A percentile compares a stretch with the other conserved stretches of the same genome.
These are phyloP conservation scores for Bhutanitis thaidina DNA, from an alignment of 2,888 invertebrate species.

Conservation along the genomic window DNA sequence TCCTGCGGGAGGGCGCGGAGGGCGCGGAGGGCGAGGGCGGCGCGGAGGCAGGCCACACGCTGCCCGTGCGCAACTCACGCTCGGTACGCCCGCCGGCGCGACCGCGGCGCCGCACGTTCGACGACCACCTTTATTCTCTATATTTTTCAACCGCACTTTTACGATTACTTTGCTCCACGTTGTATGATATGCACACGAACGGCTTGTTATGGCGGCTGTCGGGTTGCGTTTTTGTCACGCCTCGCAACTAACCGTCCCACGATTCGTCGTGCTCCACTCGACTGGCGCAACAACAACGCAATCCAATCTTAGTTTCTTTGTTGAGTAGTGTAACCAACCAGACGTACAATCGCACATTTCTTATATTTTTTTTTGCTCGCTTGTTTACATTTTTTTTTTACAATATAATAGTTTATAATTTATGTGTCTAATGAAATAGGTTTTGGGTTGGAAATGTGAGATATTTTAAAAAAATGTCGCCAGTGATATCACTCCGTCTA, in stretches of 20 bases:
- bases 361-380: slow-evolving; percentile 3
- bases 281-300: slow-evolving; percentile 23
- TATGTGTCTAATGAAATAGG: too few relatives aligned
- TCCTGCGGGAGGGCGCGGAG: slow-evolving; percentile 63
- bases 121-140: neutral
- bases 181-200: slow-evolving; percentile 53
- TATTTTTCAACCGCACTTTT: slow-evolving; percentile 28
- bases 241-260: slow-evolving; percentile 26
- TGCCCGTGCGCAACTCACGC: slow-evolving; percentile 77
- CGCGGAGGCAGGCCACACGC: slow-evolving; percentile 70
- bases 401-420: neutral
- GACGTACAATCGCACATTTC: slow-evolving; percentile 4
- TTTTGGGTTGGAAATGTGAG: too few relatives aligned
- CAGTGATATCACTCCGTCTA: neutral
- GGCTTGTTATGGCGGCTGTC: slow-evolving; percentile 50
- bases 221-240: slow-evolving; percentile 27
- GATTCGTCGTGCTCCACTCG: slow-evolving; percentile 8
- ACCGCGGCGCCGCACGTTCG: slow-evolving; percentile 18
- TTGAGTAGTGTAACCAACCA: slow-evolving; percentile 20
- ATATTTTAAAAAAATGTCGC: neutral
- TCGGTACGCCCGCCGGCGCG: slow-evolving; percentile 57
- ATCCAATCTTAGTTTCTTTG: slow-evolving; percentile 18
- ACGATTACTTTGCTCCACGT: slow-evolving; percentile 61
- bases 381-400: neutral
- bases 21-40: slow-evolving; percentile 52